Percentiles rank a stretch among this genome's conserved stretches.
Conservation (phyloP, 2,797 vertebrate species). For the Pseudomugil gertrudae region DNA sequence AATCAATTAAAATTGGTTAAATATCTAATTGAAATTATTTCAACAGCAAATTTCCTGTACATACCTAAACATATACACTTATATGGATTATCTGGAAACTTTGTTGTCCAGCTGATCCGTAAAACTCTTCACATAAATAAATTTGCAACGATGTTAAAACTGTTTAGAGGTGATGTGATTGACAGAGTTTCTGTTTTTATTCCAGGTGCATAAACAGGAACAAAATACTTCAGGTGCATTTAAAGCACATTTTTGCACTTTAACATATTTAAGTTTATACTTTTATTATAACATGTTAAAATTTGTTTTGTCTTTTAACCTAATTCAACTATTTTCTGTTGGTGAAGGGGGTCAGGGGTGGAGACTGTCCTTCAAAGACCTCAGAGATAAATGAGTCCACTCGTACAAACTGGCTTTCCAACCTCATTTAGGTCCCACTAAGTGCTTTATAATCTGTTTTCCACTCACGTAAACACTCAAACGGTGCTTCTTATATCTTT, state of each 20-base stretch:
- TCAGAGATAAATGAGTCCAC: neutral
- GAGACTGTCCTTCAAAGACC: neutral
- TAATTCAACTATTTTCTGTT: neutral
- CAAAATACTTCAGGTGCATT: neutral
- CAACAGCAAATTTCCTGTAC: too few species aligned
- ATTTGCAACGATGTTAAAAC: too few species aligned
- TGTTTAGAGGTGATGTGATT: neutral
- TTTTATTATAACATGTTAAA: neutral
- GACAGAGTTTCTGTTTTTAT: neutral
- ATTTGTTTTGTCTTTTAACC: neutral
- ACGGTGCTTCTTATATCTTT: neutral
- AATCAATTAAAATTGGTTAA: too few species aligned
- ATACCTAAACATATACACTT: too few species aligned
- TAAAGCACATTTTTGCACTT: too few species aligned
- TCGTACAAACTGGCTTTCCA: neutral
- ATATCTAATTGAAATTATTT: too few species aligned
- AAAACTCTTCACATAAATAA: neutral
- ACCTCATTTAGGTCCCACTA: neutral
- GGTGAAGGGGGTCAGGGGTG: neutral
- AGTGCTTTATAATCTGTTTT: neutral
- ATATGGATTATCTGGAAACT: neutral
- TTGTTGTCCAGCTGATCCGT: neutral
- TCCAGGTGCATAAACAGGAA: neutral
- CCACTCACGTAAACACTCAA: neutral
- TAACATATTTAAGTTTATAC: too few species aligned